phyloP scores from a whole-genome alignment of 2,888 invertebrate species.

The Microchrysa polita region DNA sequence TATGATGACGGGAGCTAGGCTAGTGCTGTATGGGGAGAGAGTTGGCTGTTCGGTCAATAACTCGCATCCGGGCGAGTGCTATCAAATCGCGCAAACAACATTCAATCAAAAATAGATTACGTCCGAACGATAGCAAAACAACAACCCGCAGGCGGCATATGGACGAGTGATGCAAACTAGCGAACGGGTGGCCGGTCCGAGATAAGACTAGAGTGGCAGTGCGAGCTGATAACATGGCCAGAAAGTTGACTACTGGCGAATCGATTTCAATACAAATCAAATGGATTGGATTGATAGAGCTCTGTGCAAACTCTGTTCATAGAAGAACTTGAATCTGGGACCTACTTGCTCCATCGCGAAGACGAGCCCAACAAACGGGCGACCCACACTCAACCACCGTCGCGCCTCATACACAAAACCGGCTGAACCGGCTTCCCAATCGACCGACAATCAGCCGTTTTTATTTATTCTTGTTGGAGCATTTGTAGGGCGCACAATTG shows the following conservation, averaged over 20 bases:
- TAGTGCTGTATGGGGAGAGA: no score
- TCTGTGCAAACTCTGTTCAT: conserved; percentile 6
- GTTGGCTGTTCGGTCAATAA: background rate
- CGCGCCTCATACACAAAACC: conserved; percentile 1
- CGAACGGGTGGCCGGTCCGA: background rate
- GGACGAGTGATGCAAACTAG: conserved; percentile 19
- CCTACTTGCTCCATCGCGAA: no score
- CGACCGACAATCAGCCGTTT: conserved; percentile 36
- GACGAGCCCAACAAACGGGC: conserved; percentile 16
- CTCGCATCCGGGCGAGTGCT: background rate
- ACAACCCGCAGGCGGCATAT: background rate
- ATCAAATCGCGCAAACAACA: conserved; percentile 27
- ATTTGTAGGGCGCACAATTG: no score
- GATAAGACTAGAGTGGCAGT: conserved; percentile 34
- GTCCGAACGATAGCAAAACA: no score
- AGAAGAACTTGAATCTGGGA: no score
- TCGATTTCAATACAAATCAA: no score
- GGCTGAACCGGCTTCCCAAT: conserved; percentile 32
- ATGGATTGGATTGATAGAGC: background rate
- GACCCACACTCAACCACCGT: background rate
- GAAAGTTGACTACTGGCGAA: background rate
- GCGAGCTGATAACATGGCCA: conserved; percentile 23
- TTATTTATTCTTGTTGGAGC: conserved; percentile 39
- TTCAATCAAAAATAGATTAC: conserved; percentile 40
- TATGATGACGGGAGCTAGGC: no score